Evolutionary conservation across 1,140 invertebrate genomes (phyloP).

Genomic region (Apolygus lucorum): DNA sequence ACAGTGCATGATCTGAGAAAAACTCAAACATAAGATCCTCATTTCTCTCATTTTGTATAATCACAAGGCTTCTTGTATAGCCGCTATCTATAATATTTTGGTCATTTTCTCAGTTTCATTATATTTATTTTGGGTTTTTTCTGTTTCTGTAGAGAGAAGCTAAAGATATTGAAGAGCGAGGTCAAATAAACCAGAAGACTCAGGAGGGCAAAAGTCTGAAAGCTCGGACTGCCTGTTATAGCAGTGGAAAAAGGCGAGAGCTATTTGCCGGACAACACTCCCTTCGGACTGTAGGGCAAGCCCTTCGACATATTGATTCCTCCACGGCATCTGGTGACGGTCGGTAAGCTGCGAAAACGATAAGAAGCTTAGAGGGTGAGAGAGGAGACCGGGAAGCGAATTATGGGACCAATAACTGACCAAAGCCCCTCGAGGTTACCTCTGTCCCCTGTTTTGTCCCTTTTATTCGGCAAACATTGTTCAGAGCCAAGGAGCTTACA

Average conservation of each 20-base stretch:
- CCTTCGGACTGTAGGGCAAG: not conserved
- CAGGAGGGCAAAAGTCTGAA: not conserved
- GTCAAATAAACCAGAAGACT: not conserved
- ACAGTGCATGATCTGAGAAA: too few relatives aligned
- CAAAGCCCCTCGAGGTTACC: not conserved
- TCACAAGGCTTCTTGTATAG: too few relatives aligned
- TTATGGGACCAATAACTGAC: constrained; percentile 1
- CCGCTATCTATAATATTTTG: too few relatives aligned
- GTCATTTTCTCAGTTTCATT: too few relatives aligned
- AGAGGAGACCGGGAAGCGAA: not conserved
- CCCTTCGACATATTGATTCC: not conserved
- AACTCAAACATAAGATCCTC: too few relatives aligned
- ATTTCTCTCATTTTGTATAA: too few relatives aligned
- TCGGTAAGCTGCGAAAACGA: not conserved
- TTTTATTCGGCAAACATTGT: too few relatives aligned
- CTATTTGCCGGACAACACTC: not conserved
- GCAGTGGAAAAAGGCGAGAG: not conserved
- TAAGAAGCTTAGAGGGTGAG: not conserved
- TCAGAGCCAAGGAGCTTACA: too few relatives aligned
- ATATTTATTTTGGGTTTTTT: too few relatives aligned
- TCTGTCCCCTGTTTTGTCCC: not conserved
- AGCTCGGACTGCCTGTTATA: not conserved
- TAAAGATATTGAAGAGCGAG: too few relatives aligned
- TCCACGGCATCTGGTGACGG: not conserved
- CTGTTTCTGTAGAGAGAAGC: too few relatives aligned